These are phyloP conservation scores for Porites cylindrica DNA, from an alignment of 92 coral and sea anemone species.

Conservation along the genomic window DNA sequence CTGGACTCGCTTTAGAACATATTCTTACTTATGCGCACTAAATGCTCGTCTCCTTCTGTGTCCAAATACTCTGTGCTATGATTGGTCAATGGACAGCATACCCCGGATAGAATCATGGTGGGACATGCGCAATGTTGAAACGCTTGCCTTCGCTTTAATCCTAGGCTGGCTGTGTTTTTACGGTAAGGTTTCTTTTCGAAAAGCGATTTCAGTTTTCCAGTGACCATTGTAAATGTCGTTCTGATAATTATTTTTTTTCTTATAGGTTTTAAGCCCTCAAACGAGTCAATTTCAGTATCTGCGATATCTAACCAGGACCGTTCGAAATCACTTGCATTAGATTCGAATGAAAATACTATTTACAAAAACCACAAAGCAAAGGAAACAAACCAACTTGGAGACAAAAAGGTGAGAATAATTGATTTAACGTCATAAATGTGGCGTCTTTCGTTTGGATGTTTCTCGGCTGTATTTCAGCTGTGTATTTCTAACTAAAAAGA, in stretches of 20 bases:
- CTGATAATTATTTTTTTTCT: neutral
- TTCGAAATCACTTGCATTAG: slow-evolving; percentile 1
- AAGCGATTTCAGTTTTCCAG: too few relatives aligned
- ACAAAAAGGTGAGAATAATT: neutral
- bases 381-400: neutral
- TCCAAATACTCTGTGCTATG: slow-evolving; percentile 82
- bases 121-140: slow-evolving; percentile 73
- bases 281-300: neutral
- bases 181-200: slow-evolving; percentile 43
- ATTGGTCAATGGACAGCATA: slow-evolving; percentile 97
- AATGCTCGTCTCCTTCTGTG: slow-evolving; percentile 81
- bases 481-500: too few relatives aligned
- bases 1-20: slow-evolving; percentile 87
- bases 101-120: slow-evolving; percentile 66
- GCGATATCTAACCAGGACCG: neutral
- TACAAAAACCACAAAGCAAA: neutral
- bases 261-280: slow-evolving; percentile 17
- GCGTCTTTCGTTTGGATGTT: too few relatives aligned
- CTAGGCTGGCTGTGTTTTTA: slow-evolving; percentile 35
- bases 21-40: slow-evolving; percentile 62
- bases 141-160: slow-evolving; percentile 29
- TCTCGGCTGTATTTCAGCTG: too few relatives aligned
- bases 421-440: too few relatives aligned
- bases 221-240: too few relatives aligned
- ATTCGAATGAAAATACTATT: slow-evolving; percentile 9